Percentiles rank a stretch among this genome's conserved stretches.
Conservation (phyloP, 2,888 invertebrate genomes). For the Drosophila meridiana region DNA sequence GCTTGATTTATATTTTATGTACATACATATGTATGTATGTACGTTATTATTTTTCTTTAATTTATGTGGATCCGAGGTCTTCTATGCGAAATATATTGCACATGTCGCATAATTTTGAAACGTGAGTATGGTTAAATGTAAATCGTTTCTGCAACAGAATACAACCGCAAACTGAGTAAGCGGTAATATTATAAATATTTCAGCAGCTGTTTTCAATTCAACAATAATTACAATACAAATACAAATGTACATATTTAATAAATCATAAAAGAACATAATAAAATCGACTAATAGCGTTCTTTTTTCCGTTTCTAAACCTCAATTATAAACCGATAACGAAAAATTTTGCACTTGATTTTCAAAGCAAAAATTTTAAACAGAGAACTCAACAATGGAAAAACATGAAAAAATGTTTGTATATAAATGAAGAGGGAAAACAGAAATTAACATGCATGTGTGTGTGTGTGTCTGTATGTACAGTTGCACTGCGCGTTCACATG, state of each 20-base stretch:
- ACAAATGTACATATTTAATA: background rate
- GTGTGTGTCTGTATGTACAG: conserved; percentile 28
- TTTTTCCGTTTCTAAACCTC: background rate
- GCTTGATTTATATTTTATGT: background rate
- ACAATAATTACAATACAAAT: background rate
- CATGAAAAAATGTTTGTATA: conserved; percentile 21
- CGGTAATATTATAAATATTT: conserved; percentile 11
- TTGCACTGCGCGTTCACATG: conserved; percentile 37
- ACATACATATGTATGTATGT: background rate
- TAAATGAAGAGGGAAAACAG: conserved; percentile 41
- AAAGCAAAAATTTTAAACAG: background rate
- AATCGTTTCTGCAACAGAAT: conserved; percentile 30
- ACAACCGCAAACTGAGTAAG: conserved; percentile 31
- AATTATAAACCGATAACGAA: background rate
- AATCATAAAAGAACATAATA: background rate
- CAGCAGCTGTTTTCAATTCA: conserved; percentile 19
- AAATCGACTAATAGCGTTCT: background rate
- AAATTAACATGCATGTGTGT: conserved; percentile 30
- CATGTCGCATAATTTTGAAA: conserved; percentile 27
- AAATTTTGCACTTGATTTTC: background rate
- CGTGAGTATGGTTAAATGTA: conserved; percentile 42
- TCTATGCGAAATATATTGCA: conserved; percentile 2
- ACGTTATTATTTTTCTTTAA: background rate
- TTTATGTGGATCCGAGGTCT: background rate
- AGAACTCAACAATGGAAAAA: conserved; percentile 2